phyloP scores from a whole-genome alignment of 1,140 invertebrate species.

The Panagrolaimus sp. region DNA sequence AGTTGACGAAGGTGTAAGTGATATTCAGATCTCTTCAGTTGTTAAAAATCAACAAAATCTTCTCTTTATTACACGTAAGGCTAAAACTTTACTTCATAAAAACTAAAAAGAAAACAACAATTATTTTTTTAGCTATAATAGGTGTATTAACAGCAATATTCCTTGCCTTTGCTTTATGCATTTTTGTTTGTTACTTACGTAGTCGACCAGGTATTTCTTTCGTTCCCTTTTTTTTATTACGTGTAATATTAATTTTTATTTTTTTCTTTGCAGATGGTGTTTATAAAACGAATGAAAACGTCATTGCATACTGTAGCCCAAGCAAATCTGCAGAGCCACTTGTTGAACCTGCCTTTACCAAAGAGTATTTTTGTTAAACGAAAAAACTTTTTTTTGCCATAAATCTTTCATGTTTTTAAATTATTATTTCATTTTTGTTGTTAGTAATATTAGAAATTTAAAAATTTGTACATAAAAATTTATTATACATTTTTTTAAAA shows the following conservation, averaged over 20 bases:
- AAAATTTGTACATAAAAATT: too few relatives aligned
- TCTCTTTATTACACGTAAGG: conserved; percentile 40
- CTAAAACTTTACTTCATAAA: not conserved
- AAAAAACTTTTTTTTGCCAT: conserved; percentile 5
- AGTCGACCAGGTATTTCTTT: conserved; percentile 32
- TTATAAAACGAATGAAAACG: conserved; percentile 43
- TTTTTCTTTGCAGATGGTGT: conserved; percentile 53
- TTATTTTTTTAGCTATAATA: conserved; percentile 36
- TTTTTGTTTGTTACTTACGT: conserved; percentile 40
- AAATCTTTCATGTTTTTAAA: not conserved
- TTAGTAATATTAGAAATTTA: too few relatives aligned
- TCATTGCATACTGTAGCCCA: conserved; percentile 16
- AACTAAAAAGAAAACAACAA: not conserved
- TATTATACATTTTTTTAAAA: too few relatives aligned
- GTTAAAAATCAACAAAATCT: conserved; percentile 39
- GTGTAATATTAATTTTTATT: conserved; percentile 55
- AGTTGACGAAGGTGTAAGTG: conserved; percentile 22
- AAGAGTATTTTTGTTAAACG: conserved; percentile 35
- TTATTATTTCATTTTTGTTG: too few relatives aligned
- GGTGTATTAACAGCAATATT: conserved; percentile 34
- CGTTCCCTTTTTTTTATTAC: conserved; percentile 51
- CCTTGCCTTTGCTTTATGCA: conserved; percentile 29
- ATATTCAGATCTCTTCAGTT: conserved; percentile 41
- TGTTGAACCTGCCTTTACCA: conserved; percentile 22
- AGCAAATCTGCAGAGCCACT: conserved; percentile 32